phyloP scores from a whole-genome alignment of 2,113 vertebrate genomes.

The Oxygymnocypris stewartii region DNA sequence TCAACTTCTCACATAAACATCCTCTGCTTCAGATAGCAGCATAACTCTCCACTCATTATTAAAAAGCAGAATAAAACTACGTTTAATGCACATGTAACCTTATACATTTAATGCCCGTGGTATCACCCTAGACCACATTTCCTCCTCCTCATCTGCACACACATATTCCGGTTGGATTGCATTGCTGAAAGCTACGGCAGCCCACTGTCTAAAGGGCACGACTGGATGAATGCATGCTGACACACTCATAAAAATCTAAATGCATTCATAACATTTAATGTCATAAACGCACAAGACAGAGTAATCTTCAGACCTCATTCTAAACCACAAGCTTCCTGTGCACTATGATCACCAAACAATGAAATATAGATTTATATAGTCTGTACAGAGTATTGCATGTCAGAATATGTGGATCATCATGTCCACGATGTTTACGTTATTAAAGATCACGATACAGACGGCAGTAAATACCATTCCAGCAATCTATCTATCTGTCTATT shows the following conservation, averaged over 20 bases:
- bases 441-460: not conserved
- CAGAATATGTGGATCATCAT: not conserved
- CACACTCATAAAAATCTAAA: conserved; percentile 34
- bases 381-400: not conserved
- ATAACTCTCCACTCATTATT: conserved; percentile 15
- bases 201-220: conserved; percentile 41
- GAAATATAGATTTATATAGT: not conserved
- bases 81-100: conserved; percentile 25
- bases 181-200: conserved; percentile 11
- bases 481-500: too few relatives aligned
- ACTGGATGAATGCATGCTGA: conserved; percentile 37
- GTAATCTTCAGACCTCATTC: conserved; percentile 12
- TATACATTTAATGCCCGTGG: not conserved
- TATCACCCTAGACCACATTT: not conserved
- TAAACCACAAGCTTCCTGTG: not conserved
- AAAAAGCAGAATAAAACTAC: conserved; percentile 9
- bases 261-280: conserved; percentile 30
- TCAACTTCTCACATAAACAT: conserved; percentile 15
- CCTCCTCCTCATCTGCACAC: not conserved
- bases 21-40: not conserved
- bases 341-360: not conserved
- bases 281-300: not conserved
- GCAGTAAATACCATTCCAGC: not conserved
- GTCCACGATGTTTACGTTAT: not conserved
- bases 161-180: conserved; percentile 10